Conservation (phyloP, 92 coral and sea anemone species). For the Parazoanthus darwini region DNA sequence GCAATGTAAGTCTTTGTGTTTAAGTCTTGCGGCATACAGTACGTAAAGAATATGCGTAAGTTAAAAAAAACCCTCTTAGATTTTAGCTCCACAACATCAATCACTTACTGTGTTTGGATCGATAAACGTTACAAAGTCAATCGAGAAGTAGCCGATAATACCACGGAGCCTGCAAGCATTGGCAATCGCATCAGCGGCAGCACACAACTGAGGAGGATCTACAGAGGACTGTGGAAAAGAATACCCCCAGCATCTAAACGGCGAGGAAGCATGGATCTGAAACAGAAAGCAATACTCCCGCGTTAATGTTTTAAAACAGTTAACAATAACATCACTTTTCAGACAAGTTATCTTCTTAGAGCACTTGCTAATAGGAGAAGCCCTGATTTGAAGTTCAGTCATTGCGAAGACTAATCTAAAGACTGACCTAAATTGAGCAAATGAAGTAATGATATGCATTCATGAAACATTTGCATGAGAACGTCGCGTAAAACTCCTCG, state of each 20-base stretch:
- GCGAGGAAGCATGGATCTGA: conserved; percentile 94
- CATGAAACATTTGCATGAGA: too few relatives aligned
- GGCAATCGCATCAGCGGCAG: conserved; percentile 77
- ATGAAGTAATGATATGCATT: too few relatives aligned
- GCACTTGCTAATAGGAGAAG: background rate
- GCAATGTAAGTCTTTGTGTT: too few relatives aligned
- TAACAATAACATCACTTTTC: too few relatives aligned
- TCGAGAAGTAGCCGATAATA: conserved; percentile 87
- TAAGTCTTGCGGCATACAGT: too few relatives aligned
- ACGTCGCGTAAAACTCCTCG: too few relatives aligned
- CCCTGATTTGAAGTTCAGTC: background rate
- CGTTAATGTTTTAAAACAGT: background rate
- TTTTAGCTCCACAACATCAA: background rate
- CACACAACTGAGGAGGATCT: conserved; percentile 72
- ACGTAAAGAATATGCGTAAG: too few relatives aligned
- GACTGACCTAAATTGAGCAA: too few relatives aligned
- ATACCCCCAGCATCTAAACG: conserved; percentile 95
- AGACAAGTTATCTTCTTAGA: background rate
- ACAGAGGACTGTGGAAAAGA: conserved; percentile 98
- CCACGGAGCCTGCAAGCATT: conserved; percentile 88
- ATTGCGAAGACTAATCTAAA: background rate
- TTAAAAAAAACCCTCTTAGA: too few relatives aligned
- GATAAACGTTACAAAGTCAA: conserved; percentile 93
- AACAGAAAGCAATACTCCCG: background rate
- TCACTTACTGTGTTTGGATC: conserved; percentile 83